These are phyloP conservation scores for Balaenoptera acutorostrata DNA, from an alignment of 2,113 vertebrate genomes.

Conservation along the genomic window DNA sequence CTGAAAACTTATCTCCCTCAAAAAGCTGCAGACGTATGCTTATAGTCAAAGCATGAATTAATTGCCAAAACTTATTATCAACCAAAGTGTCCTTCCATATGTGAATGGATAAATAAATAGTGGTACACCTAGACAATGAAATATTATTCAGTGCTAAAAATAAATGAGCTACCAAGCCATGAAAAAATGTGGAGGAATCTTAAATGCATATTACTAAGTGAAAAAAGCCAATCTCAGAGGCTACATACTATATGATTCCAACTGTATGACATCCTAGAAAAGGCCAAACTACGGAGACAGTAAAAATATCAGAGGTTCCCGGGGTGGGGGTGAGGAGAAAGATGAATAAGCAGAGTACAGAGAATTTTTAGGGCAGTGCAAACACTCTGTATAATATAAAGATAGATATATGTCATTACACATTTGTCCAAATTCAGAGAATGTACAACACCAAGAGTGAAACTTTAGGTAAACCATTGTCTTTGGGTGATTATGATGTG, in stretches of 20 bases:
- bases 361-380: background rate
- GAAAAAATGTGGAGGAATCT: background rate
- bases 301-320: background rate
- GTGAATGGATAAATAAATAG: background rate
- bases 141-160: background rate
- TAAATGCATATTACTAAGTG: background rate
- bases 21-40: background rate
- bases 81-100: background rate
- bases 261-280: background rate
- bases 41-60: background rate
- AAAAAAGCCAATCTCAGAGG: background rate
- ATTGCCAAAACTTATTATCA: background rate
- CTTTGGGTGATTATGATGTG: background rate
- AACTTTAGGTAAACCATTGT: background rate
- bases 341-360: background rate
- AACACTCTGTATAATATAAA: background rate
- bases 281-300: background rate
- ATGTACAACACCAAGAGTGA: background rate
- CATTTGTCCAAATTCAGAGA: background rate
- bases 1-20: background rate
- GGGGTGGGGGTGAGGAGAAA: background rate
- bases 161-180: background rate
- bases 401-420: background rate
- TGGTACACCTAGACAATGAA: background rate
- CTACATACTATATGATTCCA: background rate